Evolutionary conservation across 2,113 vertebrate genomes (phyloP).

Genomic region (Alexandromys fortis): DNA sequence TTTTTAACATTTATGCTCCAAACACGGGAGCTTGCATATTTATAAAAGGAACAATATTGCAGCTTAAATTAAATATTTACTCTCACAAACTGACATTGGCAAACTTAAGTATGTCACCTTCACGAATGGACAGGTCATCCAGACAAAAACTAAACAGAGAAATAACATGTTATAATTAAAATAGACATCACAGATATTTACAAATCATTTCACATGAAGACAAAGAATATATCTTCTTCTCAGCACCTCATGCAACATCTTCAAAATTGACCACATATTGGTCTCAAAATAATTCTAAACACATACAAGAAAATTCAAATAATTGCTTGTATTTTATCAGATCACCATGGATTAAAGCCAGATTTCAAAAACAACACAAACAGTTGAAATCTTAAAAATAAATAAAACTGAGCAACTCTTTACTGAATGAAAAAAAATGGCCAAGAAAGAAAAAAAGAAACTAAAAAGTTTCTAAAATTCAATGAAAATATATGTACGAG

Average conservation of each 20-base stretch:
- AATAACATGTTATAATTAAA: background rate
- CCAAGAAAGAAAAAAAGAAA: background rate
- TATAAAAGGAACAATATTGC: background rate
- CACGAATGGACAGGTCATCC: background rate
- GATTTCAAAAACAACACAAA: background rate
- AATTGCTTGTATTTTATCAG: background rate
- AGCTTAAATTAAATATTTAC: background rate
- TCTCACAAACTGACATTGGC: background rate
- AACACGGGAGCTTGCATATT: background rate
- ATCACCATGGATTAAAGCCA: background rate
- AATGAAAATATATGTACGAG: background rate
- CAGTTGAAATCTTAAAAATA: background rate
- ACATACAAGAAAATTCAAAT: background rate
- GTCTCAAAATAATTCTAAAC: background rate
- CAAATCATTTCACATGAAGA: background rate
- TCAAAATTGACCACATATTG: background rate
- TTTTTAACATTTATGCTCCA: background rate
- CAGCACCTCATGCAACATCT: background rate
- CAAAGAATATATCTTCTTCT: background rate
- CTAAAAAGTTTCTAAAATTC: background rate
- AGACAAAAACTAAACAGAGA: background rate
- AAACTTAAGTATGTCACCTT: background rate
- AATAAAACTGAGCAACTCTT: background rate
- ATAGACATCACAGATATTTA: background rate
- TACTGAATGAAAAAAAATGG: too few species aligned